These are phyloP conservation scores for Pammene aurita DNA, from an alignment of 2,888 invertebrate species.

Conservation along the genomic window DNA sequence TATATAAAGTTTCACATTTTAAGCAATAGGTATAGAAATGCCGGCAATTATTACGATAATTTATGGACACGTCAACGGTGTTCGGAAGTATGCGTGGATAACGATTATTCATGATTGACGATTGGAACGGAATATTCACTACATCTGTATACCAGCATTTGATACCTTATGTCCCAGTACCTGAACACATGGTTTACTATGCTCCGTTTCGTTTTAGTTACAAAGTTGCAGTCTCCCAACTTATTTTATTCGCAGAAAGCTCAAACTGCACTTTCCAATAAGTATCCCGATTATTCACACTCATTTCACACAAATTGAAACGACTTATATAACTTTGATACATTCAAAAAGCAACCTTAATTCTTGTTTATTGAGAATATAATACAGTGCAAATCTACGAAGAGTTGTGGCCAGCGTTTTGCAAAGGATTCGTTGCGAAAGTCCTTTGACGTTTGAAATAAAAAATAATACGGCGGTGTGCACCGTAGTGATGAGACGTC, in stretches of 20 bases:
- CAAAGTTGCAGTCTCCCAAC: conserved; percentile 40
- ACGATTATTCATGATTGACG: too few species aligned
- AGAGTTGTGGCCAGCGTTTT: conserved; percentile 45
- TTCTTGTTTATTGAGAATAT: conserved; percentile 34
- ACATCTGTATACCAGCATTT: too few species aligned
- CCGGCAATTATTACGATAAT: too few species aligned
- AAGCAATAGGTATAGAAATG: too few species aligned
- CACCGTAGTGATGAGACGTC: conserved; percentile 62
- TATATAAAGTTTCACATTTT: too few species aligned
- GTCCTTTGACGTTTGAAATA: conserved; percentile 60
- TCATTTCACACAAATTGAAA: conserved; percentile 36
- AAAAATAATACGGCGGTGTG: conserved; percentile 57
- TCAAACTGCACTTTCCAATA: conserved; percentile 62
- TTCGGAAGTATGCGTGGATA: too few species aligned
- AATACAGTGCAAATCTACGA: conserved; percentile 34
- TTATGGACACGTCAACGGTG: too few species aligned
- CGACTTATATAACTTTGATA: conserved; percentile 44
- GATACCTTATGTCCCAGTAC: neutral
- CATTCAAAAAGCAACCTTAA: conserved; percentile 29
- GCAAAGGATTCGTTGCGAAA: conserved; percentile 46
- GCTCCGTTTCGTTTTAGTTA: conserved; percentile 4
- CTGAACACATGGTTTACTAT: neutral
- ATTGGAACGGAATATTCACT: too few species aligned
- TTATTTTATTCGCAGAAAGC: conserved; percentile 58
- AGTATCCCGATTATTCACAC: conserved; percentile 67